phyloP scores from a whole-genome alignment of 1,140 invertebrate species.

The Achroia grisella region DNA sequence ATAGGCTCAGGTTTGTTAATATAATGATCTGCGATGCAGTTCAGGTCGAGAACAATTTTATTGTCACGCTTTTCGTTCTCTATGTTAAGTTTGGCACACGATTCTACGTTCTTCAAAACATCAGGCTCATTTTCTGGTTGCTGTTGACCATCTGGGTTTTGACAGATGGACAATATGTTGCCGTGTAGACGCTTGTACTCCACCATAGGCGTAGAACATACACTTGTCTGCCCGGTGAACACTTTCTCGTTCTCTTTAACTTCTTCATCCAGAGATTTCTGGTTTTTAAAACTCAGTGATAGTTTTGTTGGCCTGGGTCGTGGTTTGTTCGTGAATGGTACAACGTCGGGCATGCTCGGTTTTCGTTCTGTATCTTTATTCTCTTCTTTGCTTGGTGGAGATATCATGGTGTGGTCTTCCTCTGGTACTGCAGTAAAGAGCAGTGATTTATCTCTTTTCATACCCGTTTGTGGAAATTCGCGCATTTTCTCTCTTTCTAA shows the following conservation, averaged over 20 bases:
- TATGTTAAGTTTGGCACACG: constrained; percentile 31
- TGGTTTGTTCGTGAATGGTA: constrained; percentile 68
- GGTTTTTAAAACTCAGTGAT: constrained; percentile 74
- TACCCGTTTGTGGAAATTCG: constrained; percentile 55
- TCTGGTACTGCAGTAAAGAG: constrained; percentile 86
- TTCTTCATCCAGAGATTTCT: constrained; percentile 73
- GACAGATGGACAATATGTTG: constrained; percentile 81
- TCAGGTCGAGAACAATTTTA: constrained; percentile 50
- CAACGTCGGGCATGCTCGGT: constrained; percentile 64
- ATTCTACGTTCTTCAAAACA: constrained; percentile 54
- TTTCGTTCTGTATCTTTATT: constrained; percentile 33
- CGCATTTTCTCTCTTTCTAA: constrained; percentile 48
- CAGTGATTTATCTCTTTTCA: constrained; percentile 84
- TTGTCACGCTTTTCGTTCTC: constrained; percentile 55
- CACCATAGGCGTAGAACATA: constrained; percentile 83
- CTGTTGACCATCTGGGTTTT: constrained; percentile 66
- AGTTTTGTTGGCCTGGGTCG: constrained; percentile 73
- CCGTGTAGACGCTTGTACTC: constrained; percentile 83
- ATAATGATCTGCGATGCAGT: constrained; percentile 64
- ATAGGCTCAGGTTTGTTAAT: constrained; percentile 62
- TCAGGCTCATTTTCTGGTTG: constrained; percentile 55
- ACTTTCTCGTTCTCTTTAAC: constrained; percentile 57
- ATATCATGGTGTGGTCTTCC: constrained; percentile 75
- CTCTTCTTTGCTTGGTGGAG: constrained; percentile 42
- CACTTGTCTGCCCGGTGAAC: constrained; percentile 79